phyloP scores from a whole-genome alignment of 2,888 invertebrate genomes.

The Dendrolimus pini region DNA sequence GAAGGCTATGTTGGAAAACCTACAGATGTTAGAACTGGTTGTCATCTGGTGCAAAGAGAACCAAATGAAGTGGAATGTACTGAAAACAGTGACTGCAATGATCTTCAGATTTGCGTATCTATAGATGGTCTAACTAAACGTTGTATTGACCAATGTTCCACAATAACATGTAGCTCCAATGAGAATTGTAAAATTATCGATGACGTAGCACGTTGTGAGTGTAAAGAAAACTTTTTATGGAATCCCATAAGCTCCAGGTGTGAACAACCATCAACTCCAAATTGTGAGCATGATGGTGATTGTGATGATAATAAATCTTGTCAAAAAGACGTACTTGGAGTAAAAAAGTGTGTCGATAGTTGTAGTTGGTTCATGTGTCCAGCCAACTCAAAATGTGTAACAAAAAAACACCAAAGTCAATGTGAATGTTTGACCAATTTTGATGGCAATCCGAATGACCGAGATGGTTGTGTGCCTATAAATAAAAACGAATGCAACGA shows the following conservation, averaged over 20 bases:
- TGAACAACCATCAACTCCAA: conserved; percentile 91
- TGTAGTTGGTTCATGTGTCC: conserved; percentile 91
- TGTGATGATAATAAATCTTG: conserved; percentile 85
- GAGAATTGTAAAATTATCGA: conserved; percentile 85
- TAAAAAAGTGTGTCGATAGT: conserved; percentile 87
- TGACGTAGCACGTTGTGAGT: conserved; percentile 86
- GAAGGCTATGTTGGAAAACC: conserved; percentile 90
- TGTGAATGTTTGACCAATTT: conserved; percentile 91
- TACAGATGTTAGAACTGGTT: conserved; percentile 85
- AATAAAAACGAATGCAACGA: conserved; percentile 85
- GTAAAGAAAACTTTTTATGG: conserved; percentile 87
- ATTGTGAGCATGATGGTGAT: conserved; percentile 83
- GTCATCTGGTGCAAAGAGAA: conserved; percentile 81
- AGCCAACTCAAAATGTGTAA: conserved; percentile 87
- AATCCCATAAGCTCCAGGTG: conserved; percentile 88
- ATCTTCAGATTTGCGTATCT: conserved; percentile 82
- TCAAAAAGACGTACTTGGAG: conserved; percentile 89
- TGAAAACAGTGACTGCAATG: conserved; percentile 82
- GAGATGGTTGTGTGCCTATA: conserved; percentile 87
- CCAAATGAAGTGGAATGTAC: conserved; percentile 79
- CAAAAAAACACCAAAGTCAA: conserved; percentile 82
- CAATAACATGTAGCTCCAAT: conserved; percentile 88
- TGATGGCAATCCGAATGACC: conserved; percentile 92
- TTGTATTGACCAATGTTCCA: conserved; percentile 87
- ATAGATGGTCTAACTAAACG: conserved; percentile 78